phyloP scores from a whole-genome alignment of 2,888 invertebrate genomes.

The Eupithecia pulchellata region DNA sequence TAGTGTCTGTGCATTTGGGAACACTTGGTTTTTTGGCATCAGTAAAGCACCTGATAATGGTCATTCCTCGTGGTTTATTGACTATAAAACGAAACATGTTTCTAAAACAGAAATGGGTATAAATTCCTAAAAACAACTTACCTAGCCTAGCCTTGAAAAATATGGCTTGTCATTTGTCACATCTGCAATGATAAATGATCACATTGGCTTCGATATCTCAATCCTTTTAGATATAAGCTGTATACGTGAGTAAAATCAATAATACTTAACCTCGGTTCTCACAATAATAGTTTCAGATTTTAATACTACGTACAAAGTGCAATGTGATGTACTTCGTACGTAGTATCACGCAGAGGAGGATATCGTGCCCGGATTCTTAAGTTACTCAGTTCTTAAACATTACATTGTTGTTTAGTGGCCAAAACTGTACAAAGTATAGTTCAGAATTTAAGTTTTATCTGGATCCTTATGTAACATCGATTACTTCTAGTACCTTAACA shows the following conservation, averaged over 20 bases:
- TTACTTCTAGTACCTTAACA: too few relatives aligned
- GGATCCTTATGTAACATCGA: too few relatives aligned
- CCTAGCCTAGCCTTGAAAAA: conserved; percentile 6
- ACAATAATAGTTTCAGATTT: too few relatives aligned
- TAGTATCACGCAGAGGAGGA: too few relatives aligned
- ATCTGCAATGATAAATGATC: neutral
- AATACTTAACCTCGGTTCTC: neutral
- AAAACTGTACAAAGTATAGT: too few relatives aligned
- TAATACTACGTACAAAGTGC: too few relatives aligned
- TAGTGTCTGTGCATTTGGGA: neutral
- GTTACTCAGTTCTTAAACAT: too few relatives aligned
- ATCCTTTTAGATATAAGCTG: neutral
- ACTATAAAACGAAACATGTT: conserved; percentile 1
- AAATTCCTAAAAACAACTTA: neutral
- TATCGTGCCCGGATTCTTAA: too few relatives aligned
- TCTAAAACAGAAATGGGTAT: neutral
- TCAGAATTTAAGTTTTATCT: too few relatives aligned
- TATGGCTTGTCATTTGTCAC: neutral
- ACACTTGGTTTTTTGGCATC: conserved; percentile 2
- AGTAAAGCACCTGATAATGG: neutral
- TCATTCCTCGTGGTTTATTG: neutral
- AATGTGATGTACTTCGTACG: too few relatives aligned
- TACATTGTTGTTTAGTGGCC: too few relatives aligned
- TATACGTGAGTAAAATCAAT: neutral
- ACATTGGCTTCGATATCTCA: neutral